phyloP scores from a whole-genome alignment of 2,888 invertebrate species.

The Noctua janthina region DNA sequence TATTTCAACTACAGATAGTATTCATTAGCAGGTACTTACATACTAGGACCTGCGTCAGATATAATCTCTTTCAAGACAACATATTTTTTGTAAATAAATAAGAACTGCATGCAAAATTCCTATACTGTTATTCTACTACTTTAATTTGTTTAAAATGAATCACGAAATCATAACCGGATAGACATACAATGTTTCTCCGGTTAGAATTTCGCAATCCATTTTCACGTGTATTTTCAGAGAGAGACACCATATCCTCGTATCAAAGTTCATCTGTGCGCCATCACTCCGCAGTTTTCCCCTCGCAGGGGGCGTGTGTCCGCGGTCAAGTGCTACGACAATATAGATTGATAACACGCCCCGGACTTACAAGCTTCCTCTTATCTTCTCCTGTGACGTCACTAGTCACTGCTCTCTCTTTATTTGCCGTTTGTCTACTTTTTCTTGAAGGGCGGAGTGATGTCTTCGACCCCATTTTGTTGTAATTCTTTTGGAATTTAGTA shows the following conservation, averaged over 20 bases:
- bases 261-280: constrained; percentile 45
- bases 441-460: constrained; percentile 22
- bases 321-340: constrained; percentile 62
- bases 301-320: constrained; percentile 53
- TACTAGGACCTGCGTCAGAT: neutral
- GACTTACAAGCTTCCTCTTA: constrained; percentile 62
- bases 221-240: neutral
- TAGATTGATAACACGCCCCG: constrained; percentile 66
- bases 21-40: neutral
- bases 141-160: neutral
- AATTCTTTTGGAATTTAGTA: neutral
- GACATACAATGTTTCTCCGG: too few species aligned
- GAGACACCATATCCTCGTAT: constrained; percentile 2
- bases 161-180: too few species aligned
- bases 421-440: constrained; percentile 33
- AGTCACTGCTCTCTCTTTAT: constrained; percentile 45
- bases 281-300: constrained; percentile 39
- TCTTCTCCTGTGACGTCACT: constrained; percentile 54
- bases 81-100: neutral
- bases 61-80: neutral
- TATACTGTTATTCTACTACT: neutral
- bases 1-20: neutral
- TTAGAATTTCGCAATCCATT: neutral
- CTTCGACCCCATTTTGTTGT: neutral
- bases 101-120: neutral